A percentile compares a stretch with the other conserved stretches of the same genome.
phyloP scores from a whole-genome alignment of 2,113 vertebrate species.

The Struthio camelus region DNA sequence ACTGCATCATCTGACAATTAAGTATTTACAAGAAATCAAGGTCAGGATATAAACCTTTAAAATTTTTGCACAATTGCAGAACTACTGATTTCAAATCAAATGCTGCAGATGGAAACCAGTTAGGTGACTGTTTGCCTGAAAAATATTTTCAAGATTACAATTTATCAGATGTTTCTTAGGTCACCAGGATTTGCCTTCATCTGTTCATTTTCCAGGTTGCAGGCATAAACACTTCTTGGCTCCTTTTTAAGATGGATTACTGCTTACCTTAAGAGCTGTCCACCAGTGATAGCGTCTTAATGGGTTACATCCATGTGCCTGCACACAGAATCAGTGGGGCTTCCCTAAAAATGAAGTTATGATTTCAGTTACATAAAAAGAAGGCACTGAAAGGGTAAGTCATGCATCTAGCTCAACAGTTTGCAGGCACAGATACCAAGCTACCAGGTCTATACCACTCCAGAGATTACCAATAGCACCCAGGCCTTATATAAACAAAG shows the following conservation, averaged over 20 bases:
- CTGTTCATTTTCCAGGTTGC: not conserved
- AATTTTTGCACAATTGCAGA: not conserved
- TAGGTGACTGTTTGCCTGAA: not conserved
- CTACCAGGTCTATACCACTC: not conserved
- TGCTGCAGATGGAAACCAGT: not conserved
- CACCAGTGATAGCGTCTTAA: not conserved
- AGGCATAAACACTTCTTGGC: not conserved
- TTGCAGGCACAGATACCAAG: not conserved
- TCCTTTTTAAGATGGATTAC: not conserved
- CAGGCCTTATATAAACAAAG: not conserved
- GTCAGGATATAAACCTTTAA: not conserved
- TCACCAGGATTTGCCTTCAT: not conserved
- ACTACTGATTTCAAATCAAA: not conserved
- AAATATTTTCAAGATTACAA: not conserved
- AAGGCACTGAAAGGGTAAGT: fast-evolving
- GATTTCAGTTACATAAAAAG: not conserved
- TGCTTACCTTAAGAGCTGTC: not conserved
- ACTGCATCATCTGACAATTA: not conserved
- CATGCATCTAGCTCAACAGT: not conserved
- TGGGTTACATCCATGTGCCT: not conserved
- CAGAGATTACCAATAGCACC: not conserved
- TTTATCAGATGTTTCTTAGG: not conserved
- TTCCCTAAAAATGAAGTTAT: not conserved
- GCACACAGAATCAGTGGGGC: not conserved
- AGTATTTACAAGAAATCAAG: not conserved